A percentile compares a stretch with the other conserved stretches of the same genome.
Evolutionary conservation across 2,888 invertebrate species (phyloP).

Genomic region (Drosophila rubida): DNA sequence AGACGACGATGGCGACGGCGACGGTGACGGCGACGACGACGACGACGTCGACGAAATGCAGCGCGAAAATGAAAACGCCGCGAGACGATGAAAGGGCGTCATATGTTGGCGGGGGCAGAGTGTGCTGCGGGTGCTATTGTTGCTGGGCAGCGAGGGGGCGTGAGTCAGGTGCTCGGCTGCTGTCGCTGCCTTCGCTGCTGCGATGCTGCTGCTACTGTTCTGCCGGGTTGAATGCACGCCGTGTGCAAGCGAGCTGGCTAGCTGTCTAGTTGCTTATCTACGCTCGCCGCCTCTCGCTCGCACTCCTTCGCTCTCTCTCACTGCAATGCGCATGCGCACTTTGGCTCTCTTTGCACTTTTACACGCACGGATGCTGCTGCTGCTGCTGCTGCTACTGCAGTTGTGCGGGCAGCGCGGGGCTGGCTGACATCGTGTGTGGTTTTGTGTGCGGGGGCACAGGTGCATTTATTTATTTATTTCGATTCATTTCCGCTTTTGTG

Average conservation of each 20-base stretch:
- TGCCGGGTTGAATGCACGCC: constrained; percentile 76
- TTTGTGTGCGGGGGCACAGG: constrained; percentile 56
- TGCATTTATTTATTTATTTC: constrained; percentile 82
- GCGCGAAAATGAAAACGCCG: constrained; percentile 56
- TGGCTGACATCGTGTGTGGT: constrained; percentile 1
- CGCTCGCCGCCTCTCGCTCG: constrained; percentile 8
- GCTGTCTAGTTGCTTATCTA: constrained; percentile 23
- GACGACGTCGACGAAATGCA: constrained; percentile 45
- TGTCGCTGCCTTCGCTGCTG: constrained; percentile 21
- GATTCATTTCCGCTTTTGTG: constrained; percentile 82
- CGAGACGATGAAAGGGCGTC: constrained; percentile 32
- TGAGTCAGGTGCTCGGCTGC: constrained; percentile 47
- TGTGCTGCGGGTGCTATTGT: neutral
- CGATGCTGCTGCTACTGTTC: constrained; percentile 36
- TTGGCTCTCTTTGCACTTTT: constrained; percentile 16
- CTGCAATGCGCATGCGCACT: constrained; percentile 52
- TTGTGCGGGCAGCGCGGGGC: neutral
- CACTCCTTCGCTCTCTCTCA: constrained; percentile 13
- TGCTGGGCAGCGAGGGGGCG: constrained; percentile 31
- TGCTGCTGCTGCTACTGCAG: constrained; percentile 43
- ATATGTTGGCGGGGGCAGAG: constrained; percentile 4
- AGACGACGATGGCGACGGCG: constrained; percentile 30
- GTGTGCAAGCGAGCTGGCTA: constrained; percentile 45
- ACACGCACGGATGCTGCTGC: constrained; percentile 50
- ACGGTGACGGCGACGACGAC: constrained; percentile 28